Conservation (phyloP, 2,888 invertebrate genomes). For the Synergus japonicus region DNA sequence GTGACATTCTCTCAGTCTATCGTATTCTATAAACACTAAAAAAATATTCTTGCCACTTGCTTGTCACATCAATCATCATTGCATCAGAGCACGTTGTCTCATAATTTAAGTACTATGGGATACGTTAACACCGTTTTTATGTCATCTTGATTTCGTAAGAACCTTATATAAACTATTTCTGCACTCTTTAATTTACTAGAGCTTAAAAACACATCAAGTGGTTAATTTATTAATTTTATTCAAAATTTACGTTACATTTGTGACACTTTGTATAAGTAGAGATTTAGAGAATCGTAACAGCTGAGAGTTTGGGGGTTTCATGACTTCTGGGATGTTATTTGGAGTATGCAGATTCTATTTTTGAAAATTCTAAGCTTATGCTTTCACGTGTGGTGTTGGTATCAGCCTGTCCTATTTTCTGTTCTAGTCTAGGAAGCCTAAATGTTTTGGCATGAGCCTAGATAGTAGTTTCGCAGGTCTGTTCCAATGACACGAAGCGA, state of each 20-base stretch:
- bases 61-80: not conserved
- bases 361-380: slow-evolving; percentile 17
- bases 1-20: not conserved
- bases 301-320: slow-evolving; percentile 10
- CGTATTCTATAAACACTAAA: not conserved
- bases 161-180: not conserved
- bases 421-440: slow-evolving; percentile 12
- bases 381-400: not conserved
- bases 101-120: not conserved
- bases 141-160: not conserved
- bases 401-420: slow-evolving; percentile 30
- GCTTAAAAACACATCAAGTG: not conserved
- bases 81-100: not conserved
- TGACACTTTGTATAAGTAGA: not conserved
- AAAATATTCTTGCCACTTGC: not conserved
- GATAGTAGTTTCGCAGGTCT: slow-evolving; percentile 22
- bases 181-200: not conserved
- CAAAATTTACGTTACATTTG: not conserved
- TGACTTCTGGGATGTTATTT: slow-evolving; percentile 10
- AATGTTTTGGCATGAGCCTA: slow-evolving; percentile 36
- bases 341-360: slow-evolving; percentile 31
- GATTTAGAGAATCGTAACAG: not conserved
- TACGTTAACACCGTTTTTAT: not conserved
- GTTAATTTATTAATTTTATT: not conserved
- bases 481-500: slow-evolving; percentile 11